phyloP scores from a whole-genome alignment of 2,113 vertebrate genomes.

The Prunella himalayana region DNA sequence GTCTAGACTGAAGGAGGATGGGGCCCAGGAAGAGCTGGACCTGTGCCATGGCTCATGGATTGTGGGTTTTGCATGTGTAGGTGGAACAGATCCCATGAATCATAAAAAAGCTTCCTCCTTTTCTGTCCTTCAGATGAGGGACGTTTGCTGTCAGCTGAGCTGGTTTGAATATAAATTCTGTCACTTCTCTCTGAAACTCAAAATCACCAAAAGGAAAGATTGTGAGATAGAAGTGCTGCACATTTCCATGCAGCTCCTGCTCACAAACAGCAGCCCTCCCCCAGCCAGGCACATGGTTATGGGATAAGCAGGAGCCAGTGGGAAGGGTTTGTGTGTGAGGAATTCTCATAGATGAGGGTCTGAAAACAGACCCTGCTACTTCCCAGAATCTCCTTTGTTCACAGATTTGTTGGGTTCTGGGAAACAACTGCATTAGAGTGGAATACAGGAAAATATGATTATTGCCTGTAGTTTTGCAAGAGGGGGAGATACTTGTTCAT shows the following conservation, averaged over 20 bases:
- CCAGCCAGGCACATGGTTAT: neutral
- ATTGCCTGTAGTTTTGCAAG: neutral
- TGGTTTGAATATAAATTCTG: neutral
- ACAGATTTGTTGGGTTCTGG: neutral
- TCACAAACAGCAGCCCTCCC: neutral
- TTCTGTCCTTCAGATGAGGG: neutral
- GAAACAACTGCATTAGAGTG: neutral
- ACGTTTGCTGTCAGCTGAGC: constrained; percentile 16
- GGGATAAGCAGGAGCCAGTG: neutral
- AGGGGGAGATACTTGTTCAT: neutral
- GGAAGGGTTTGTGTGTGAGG: neutral
- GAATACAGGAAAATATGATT: neutral
- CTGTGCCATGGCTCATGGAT: neutral
- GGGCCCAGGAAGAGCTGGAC: neutral
- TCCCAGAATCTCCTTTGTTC: neutral
- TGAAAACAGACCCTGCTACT: fast-evolving
- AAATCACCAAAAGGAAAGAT: neutral
- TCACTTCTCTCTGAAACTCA: neutral
- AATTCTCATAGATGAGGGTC: neutral
- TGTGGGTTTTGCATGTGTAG: neutral
- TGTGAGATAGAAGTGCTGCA: neutral
- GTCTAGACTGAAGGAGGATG: neutral
- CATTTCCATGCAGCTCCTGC: neutral
- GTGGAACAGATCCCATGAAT: constrained; percentile 48
- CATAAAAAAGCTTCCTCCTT: neutral